These are phyloP conservation scores for Drosophila azteca DNA, from an alignment of 1,140 invertebrate species.

Conservation along the genomic window DNA sequence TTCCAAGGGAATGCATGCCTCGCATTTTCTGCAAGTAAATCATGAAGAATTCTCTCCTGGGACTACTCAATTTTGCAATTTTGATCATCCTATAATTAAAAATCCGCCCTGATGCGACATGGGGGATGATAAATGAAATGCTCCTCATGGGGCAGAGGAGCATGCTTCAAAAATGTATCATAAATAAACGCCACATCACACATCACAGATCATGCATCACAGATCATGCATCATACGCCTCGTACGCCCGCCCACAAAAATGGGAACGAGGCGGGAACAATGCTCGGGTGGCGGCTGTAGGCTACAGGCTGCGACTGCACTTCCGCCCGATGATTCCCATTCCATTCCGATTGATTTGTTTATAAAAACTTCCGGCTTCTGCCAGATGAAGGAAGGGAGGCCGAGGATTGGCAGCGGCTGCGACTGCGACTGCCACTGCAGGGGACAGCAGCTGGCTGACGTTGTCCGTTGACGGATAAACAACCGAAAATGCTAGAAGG, in stretches of 20 bases:
- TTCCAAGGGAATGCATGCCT: not conserved
- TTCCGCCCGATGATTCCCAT: conserved; percentile 52
- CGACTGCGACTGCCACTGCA: not conserved
- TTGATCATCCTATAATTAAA: conserved; percentile 16
- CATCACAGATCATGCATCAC: no score
- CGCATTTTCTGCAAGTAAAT: conserved; percentile 13
- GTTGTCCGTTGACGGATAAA: conserved; percentile 54
- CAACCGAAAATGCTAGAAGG: conserved; percentile 33
- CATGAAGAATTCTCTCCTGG: not conserved
- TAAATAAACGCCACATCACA: conserved; percentile 48
- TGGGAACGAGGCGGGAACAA: conserved; percentile 32
- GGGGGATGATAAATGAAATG: conserved; percentile 46
- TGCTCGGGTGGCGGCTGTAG: conserved; percentile 31
- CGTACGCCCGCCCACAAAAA: conserved; percentile 12
- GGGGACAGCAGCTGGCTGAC: conserved; percentile 19
- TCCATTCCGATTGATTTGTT: conserved; percentile 67
- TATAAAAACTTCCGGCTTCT: conserved; percentile 74
- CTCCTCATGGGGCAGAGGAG: no score
- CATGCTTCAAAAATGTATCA: conserved; percentile 38
- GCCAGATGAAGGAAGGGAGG: conserved; percentile 17
- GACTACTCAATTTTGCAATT: conserved; percentile 29
- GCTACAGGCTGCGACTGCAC: conserved; percentile 35
- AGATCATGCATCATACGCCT: conserved; percentile 1
- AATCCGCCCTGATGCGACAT: conserved; percentile 17
- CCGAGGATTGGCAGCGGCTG: not conserved